Evolutionary conservation across 2,888 invertebrate species (phyloP).

Genomic region (Glaucopsyche alexis): DNA sequence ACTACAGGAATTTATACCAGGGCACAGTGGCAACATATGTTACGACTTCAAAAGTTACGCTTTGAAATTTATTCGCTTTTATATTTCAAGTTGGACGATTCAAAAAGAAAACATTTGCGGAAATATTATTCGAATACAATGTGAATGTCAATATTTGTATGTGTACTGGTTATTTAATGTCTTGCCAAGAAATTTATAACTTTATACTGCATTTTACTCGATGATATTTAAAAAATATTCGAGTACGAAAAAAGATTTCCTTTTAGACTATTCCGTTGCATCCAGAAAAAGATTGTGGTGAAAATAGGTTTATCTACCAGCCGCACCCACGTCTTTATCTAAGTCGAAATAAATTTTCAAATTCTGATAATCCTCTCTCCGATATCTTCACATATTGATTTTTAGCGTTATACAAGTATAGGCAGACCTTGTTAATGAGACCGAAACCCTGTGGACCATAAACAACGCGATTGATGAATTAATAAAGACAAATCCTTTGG

Average conservation of each 20-base stretch:
- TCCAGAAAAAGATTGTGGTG: not conserved
- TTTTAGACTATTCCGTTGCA: no score
- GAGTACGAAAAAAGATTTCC: not conserved
- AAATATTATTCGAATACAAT: conserved; percentile 1
- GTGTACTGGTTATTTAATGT: conserved; percentile 8
- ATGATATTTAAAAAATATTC: not conserved
- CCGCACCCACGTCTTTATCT: not conserved
- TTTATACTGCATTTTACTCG: not conserved
- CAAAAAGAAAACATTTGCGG: conserved; percentile 6
- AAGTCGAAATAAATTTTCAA: not conserved
- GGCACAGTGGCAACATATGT: conserved; percentile 23
- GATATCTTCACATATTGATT: conserved; percentile 13
- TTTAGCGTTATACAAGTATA: not conserved
- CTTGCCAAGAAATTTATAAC: not conserved
- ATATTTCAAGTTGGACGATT: conserved; percentile 4
- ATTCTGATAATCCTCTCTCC: not conserved
- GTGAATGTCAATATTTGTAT: conserved; percentile 1
- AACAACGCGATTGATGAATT: conserved; percentile 17
- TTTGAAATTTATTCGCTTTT: conserved; percentile 24
- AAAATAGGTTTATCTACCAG: not conserved
- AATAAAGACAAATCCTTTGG: conserved; percentile 12
- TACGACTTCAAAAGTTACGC: conserved; percentile 23
- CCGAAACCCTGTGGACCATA: conserved; percentile 2
- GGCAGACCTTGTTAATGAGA: not conserved
- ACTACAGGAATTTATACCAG: conserved; percentile 5